Evolutionary conservation across 2,113 vertebrate species (phyloP).

Genomic region (Dicaeum eximium): DNA sequence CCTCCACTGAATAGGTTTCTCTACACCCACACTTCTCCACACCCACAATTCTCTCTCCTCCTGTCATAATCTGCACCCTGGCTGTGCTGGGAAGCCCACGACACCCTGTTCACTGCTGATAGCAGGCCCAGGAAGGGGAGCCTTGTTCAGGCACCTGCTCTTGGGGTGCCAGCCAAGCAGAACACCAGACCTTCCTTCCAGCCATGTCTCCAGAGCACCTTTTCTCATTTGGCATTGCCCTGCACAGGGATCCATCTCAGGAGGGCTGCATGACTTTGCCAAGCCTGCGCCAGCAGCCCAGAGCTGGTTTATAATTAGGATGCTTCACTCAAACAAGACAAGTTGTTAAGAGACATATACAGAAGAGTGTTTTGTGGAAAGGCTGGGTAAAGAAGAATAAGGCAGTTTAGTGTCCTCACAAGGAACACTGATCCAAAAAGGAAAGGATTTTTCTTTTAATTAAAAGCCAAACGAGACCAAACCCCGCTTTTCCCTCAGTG

Average conservation of each 20-base stretch:
- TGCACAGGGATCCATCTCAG: background rate
- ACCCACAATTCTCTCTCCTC: background rate
- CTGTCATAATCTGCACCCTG: background rate
- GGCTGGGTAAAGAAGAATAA: background rate
- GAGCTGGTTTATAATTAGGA: background rate
- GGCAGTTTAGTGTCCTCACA: background rate
- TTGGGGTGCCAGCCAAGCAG: background rate
- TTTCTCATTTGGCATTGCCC: background rate
- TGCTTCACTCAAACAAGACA: background rate
- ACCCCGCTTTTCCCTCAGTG: background rate
- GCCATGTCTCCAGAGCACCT: background rate
- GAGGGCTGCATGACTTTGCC: background rate
- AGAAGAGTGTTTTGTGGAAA: background rate
- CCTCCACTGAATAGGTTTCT: background rate
- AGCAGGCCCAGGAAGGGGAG: background rate
- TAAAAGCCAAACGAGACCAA: background rate
- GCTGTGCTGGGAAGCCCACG: background rate
- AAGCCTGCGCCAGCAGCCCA: background rate
- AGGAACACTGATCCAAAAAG: background rate
- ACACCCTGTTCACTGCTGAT: background rate
- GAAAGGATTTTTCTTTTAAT: background rate
- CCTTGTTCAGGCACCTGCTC: background rate
- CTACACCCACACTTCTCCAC: constrained; percentile 31
- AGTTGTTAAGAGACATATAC: background rate
- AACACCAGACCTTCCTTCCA: background rate